A percentile compares a stretch with the other conserved stretches of the same genome.
phyloP scores from a whole-genome alignment of 2,113 vertebrate genomes.

The Ammodramus savannarum region DNA sequence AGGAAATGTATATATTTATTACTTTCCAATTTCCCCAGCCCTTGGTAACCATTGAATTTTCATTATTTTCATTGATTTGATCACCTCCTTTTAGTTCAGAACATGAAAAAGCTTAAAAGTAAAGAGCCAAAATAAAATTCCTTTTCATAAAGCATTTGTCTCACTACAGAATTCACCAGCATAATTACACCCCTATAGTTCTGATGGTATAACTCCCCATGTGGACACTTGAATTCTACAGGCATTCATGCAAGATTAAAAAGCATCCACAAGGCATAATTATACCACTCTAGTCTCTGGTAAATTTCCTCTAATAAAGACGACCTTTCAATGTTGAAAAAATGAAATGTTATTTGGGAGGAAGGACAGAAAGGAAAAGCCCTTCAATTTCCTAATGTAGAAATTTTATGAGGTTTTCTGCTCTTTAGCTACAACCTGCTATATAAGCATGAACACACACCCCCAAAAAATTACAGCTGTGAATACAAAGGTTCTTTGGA shows the following conservation, averaged over 20 bases:
- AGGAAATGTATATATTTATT: conserved; percentile 43
- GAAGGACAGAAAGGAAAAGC: not conserved
- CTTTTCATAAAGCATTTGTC: conserved; percentile 24
- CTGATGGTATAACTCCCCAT: conserved; percentile 18
- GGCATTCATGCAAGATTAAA: conserved; percentile 48
- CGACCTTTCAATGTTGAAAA: not conserved
- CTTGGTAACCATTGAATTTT: conserved; percentile 39
- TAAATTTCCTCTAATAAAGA: conserved; percentile 39
- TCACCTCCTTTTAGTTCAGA: conserved; percentile 14
- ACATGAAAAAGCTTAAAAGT: conserved; percentile 7
- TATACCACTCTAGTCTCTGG: conserved; percentile 4
- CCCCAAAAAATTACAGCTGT: not conserved
- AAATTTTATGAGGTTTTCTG: not conserved
- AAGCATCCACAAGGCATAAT: conserved; percentile 48
- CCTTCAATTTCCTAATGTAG: not conserved
- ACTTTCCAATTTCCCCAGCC: conserved; percentile 8
- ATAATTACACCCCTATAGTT: not conserved
- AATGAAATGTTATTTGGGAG: not conserved
- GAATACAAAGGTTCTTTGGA: not conserved
- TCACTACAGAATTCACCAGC: not conserved
- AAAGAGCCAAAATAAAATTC: conserved; percentile 32
- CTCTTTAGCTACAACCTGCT: not conserved
- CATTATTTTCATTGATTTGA: conserved; percentile 54
- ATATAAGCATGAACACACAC: not conserved
- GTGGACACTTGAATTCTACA: conserved; percentile 13